Evolutionary conservation across 2,113 vertebrate genomes (phyloP).

Genomic region (Lontra canadensis): DNA sequence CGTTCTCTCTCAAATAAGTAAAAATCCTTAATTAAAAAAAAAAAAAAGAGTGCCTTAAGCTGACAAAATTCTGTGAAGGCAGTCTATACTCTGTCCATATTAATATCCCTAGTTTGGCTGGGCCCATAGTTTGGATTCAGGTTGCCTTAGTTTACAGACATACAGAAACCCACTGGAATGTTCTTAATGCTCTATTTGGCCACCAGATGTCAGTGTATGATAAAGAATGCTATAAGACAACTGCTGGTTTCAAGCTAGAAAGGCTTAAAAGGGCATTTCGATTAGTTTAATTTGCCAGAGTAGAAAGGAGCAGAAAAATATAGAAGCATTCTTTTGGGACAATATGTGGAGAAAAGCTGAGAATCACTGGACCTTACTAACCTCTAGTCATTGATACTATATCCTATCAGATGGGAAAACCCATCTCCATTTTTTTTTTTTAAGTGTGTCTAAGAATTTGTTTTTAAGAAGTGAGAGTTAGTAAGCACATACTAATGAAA

Average conservation of each 20-base stretch:
- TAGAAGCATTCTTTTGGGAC: background rate
- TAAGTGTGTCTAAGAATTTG: background rate
- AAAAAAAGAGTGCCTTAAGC: background rate
- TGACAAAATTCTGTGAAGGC: background rate
- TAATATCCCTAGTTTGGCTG: background rate
- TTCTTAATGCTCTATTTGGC: conserved; percentile 32
- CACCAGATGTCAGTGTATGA: conserved; percentile 76
- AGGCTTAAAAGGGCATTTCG: background rate
- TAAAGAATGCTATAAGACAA: conserved; percentile 40
- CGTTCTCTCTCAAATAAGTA: too few relatives aligned
- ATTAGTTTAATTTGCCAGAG: background rate
- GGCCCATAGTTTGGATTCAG: fast-evolving
- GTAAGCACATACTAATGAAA: background rate
- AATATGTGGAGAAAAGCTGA: background rate
- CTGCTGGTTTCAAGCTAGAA: background rate
- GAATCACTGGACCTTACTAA: background rate
- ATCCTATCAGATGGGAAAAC: background rate
- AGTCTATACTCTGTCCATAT: fast-evolving
- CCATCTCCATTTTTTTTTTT: background rate
- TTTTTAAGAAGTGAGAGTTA: background rate
- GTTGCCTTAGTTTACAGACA: background rate
- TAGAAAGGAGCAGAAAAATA: background rate
- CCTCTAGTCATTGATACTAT: background rate
- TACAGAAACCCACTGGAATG: background rate
- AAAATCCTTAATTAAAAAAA: too few relatives aligned